phyloP scores from a whole-genome alignment of 1,140 invertebrate genomes.

The Halyomorpha halys region DNA sequence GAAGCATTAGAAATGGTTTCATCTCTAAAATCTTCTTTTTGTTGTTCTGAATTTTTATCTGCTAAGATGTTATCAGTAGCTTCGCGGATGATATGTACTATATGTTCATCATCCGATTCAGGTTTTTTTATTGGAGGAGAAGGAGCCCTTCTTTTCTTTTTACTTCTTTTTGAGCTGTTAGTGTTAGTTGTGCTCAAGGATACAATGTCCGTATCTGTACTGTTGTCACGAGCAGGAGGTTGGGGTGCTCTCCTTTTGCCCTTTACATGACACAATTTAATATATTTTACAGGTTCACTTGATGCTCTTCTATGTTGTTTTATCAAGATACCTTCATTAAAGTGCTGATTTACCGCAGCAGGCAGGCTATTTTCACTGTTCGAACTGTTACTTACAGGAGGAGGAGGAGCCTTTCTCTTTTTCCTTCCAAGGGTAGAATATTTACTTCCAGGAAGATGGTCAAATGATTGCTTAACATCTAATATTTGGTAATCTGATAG shows the following conservation, averaged over 20 bases:
- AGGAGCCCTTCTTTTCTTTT: conserved; percentile 49
- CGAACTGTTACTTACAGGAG: conserved; percentile 27
- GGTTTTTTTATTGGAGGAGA: conserved; percentile 39
- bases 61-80: neutral
- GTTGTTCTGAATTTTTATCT: neutral
- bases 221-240: conserved; percentile 41
- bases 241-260: conserved; percentile 61
- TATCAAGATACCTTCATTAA: neutral
- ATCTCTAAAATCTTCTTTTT: neutral
- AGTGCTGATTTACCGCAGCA: neutral
- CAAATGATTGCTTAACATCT: conserved; percentile 27
- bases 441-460: conserved; percentile 23
- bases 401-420: conserved; percentile 34
- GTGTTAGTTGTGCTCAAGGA: conserved; percentile 14
- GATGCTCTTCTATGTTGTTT: conserved; percentile 36
- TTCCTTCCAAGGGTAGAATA: conserved; percentile 32
- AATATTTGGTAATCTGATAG: conserved; percentile 5
- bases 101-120: neutral
- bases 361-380: neutral
- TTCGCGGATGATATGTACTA: conserved; percentile 1
- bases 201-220: neutral
- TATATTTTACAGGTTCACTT: conserved; percentile 44
- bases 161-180: conserved; percentile 34
- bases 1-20: conserved; percentile 20
- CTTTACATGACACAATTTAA: conserved; percentile 49